phyloP scores from a whole-genome alignment of 53 echinoderm and acorn worm genomes.

The Arbacia lixula region DNA sequence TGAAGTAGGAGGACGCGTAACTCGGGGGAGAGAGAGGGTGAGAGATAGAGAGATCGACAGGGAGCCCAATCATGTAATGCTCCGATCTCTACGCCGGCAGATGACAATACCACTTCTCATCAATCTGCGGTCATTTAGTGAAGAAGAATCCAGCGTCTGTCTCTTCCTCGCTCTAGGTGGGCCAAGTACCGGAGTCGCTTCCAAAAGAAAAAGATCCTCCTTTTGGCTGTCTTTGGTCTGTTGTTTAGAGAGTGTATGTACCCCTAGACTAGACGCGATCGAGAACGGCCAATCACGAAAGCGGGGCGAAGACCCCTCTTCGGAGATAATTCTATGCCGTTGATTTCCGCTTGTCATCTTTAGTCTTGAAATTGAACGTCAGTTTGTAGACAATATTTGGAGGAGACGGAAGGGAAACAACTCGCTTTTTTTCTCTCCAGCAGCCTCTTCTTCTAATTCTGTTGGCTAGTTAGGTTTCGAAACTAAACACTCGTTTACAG shows the following conservation, averaged over 20 bases:
- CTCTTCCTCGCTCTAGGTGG: no score
- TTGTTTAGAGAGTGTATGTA: no score
- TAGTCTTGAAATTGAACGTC: slow-evolving; percentile 37
- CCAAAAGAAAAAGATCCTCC: no score
- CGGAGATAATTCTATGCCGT: no score
- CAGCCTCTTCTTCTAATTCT: neutral
- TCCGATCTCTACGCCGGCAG: slow-evolving; percentile 3
- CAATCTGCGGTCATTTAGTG: slow-evolving; percentile 14
- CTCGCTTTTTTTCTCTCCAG: no score
- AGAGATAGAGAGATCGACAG: slow-evolving; percentile 3
- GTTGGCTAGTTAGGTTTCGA: slow-evolving; percentile 24
- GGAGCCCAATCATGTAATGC: neutral
- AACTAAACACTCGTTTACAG: slow-evolving; percentile 36
- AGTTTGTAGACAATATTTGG: no score
- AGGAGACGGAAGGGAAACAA: slow-evolving; percentile 11
- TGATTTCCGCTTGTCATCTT: slow-evolving; percentile 7
- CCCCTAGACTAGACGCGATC: no score
- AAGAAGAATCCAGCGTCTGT: neutral
- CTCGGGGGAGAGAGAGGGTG: neutral
- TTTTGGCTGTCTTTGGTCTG: no score
- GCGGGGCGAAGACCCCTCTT: no score
- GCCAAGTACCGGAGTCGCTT: neutral
- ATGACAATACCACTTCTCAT: slow-evolving; percentile 40
- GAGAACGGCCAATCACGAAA: neutral
- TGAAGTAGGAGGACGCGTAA: slow-evolving; percentile 19